Conservation (phyloP, 2,113 vertebrate genomes). For the Sakesphorus luctuosus region DNA sequence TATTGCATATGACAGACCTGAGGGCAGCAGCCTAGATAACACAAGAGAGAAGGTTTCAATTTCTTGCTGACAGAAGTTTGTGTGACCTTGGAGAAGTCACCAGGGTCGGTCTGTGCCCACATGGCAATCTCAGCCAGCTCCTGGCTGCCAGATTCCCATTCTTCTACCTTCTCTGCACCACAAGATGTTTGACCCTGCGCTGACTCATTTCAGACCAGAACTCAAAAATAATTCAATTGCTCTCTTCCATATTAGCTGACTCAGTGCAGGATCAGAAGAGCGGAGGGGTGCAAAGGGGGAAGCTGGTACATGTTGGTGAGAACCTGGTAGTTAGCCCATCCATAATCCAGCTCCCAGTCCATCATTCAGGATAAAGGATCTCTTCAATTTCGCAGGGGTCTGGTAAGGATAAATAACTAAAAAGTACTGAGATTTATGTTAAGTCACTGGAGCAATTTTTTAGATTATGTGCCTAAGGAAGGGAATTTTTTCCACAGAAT, state of each 20-base stretch:
- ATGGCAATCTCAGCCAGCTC: neutral
- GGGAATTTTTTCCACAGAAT: neutral
- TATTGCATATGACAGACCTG: neutral
- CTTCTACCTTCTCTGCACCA: neutral
- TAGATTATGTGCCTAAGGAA: neutral
- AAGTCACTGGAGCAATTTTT: neutral
- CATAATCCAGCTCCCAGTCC: neutral
- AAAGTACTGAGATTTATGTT: neutral
- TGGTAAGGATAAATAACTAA: neutral
- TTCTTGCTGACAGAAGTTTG: slow-evolving; percentile 17
- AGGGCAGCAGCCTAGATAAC: neutral
- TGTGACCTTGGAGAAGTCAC: slow-evolving; percentile 21
- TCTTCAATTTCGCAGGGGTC: neutral
- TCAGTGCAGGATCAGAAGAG: neutral
- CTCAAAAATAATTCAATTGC: neutral
- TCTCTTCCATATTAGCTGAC: neutral
- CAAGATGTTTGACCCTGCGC: neutral
- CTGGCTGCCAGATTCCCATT: slow-evolving; percentile 10
- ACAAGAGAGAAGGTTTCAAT: neutral
- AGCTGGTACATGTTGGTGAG: neutral
- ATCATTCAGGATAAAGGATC: neutral
- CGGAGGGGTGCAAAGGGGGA: neutral
- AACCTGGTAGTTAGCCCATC: neutral
- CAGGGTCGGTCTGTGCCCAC: neutral
- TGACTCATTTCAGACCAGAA: slow-evolving; percentile 27